phyloP scores from a whole-genome alignment of 2,888 invertebrate species.

The Eilema caniola region DNA sequence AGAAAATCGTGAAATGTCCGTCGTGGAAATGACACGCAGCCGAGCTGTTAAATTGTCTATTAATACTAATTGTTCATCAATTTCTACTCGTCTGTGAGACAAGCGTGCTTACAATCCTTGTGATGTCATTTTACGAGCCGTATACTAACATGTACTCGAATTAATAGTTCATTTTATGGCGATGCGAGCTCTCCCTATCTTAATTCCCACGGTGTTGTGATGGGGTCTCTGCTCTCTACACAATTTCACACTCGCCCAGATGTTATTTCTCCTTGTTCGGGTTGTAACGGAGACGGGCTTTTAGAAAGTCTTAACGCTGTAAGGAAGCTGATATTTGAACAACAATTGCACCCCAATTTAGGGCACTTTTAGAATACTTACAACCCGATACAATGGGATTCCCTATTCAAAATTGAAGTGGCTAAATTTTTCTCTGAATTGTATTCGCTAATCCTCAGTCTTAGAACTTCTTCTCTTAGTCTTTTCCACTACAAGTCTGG shows the following conservation, averaged over 20 bases:
- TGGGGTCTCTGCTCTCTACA: slow-evolving; percentile 20
- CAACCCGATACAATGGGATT: neutral
- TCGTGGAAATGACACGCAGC: slow-evolving; percentile 41
- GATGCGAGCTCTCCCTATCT: slow-evolving; percentile 22
- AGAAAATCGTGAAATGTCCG: slow-evolving; percentile 44
- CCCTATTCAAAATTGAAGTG: neutral
- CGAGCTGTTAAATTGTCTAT: slow-evolving; percentile 35
- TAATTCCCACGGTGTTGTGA: slow-evolving; percentile 20
- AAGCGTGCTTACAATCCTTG: slow-evolving; percentile 14
- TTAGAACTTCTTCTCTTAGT: neutral
- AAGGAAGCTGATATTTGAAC: slow-evolving; percentile 7
- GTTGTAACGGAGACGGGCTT: slow-evolving; percentile 15
- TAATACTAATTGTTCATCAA: slow-evolving; percentile 40
- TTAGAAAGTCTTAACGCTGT: slow-evolving; percentile 11
- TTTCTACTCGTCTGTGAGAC: slow-evolving; percentile 23
- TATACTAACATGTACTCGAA: slow-evolving; percentile 10
- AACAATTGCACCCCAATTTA: slow-evolving; percentile 14
- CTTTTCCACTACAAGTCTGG: neutral
- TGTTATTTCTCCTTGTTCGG: slow-evolving; percentile 17
- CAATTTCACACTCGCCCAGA: slow-evolving; percentile 19
- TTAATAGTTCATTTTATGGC: slow-evolving; percentile 20
- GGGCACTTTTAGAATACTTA: neutral
- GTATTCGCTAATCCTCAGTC: neutral
- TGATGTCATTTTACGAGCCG: slow-evolving; percentile 19
- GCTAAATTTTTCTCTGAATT: neutral